A percentile compares a stretch with the other conserved stretches of the same genome.
These are phyloP conservation scores for Conger conger DNA, from an alignment of 2,113 vertebrate species.

Conservation along the genomic window DNA sequence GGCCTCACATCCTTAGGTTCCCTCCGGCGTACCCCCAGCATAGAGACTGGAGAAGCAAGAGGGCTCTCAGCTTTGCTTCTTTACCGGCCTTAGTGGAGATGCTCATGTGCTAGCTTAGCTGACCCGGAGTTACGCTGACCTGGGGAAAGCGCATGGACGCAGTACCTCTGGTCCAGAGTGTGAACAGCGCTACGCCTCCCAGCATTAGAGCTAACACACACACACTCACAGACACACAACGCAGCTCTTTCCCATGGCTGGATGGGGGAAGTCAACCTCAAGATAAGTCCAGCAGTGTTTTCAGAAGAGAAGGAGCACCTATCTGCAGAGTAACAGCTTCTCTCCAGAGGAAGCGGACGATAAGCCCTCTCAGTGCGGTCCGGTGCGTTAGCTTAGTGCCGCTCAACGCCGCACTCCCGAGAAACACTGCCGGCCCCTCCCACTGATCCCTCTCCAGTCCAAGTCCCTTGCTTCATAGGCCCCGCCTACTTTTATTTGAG, in stretches of 20 bases:
- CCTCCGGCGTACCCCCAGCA: background rate
- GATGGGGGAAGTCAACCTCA: background rate
- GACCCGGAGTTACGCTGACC: conserved; percentile 2
- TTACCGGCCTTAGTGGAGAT: background rate
- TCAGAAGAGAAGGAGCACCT: background rate
- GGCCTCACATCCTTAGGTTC: background rate
- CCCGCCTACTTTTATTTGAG: background rate
- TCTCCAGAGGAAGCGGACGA: no score
- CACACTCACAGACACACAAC: background rate
- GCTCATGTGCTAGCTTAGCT: background rate
- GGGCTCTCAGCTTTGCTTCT: background rate
- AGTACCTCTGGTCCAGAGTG: background rate
- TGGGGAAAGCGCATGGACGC: background rate
- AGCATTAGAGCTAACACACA: background rate
- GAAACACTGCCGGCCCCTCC: conserved; percentile 7
- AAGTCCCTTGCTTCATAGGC: background rate
- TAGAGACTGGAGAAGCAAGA: background rate
- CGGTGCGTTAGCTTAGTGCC: background rate
- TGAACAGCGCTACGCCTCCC: background rate
- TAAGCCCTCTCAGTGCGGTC: background rate
- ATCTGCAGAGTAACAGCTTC: background rate
- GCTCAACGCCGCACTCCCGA: background rate
- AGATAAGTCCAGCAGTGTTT: background rate
- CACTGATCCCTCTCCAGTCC: background rate
- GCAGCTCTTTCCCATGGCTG: background rate